A percentile compares a stretch with the other conserved stretches of the same genome.
Conservation (phyloP, 2,888 invertebrate genomes). For the Drosophila picticornis region DNA sequence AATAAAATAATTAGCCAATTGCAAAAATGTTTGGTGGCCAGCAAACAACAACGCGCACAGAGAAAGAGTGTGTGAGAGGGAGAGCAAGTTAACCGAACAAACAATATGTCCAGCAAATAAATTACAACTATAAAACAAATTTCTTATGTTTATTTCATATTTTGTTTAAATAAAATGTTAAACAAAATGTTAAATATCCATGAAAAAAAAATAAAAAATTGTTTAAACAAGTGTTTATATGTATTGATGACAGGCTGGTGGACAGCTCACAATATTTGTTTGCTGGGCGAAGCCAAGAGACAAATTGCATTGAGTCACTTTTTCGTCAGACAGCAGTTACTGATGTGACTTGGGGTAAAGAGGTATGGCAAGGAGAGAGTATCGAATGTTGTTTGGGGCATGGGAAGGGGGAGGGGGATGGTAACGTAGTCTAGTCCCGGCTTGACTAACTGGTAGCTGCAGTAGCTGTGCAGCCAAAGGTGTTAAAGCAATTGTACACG, state of each 20-base stretch:
- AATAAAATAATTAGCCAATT: slow-evolving; percentile 42
- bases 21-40: slow-evolving; percentile 21
- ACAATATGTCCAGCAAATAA: slow-evolving; percentile 1
- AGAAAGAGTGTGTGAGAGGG: neutral
- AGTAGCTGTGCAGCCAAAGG: slow-evolving; percentile 38
- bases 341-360: neutral
- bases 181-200: neutral
- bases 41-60: slow-evolving; percentile 16
- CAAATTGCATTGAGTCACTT: slow-evolving; percentile 60
- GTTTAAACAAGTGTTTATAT: neutral
- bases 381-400: neutral
- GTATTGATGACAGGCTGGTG: neutral
- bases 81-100: slow-evolving; percentile 6
- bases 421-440: slow-evolving; percentile 7
- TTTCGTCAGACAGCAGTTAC: slow-evolving; percentile 21
- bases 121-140: neutral
- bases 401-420: neutral
- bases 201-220: neutral
- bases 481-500: slow-evolving; percentile 45
- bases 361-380: neutral
- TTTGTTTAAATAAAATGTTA: neutral
- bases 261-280: slow-evolving; percentile 26
- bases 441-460: slow-evolving; percentile 14
- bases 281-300: slow-evolving; percentile 17
- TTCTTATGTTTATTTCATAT: neutral